Evolutionary conservation across 2,113 vertebrate species (phyloP).

Genomic region (Columba janthina): DNA sequence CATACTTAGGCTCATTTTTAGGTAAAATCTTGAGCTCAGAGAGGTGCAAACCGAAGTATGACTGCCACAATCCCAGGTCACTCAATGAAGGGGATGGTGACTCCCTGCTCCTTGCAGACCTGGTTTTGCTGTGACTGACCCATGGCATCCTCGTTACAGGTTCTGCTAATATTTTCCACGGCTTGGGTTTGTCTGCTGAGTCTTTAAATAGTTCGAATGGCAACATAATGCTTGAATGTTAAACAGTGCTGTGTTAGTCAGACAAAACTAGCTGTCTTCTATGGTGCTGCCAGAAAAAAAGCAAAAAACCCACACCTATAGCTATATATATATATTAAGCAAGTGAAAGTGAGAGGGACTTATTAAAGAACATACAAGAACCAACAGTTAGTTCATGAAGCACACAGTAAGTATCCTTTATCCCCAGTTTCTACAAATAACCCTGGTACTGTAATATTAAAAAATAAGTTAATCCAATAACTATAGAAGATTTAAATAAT

Average conservation of each 20-base stretch:
- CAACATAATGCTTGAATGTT: neutral
- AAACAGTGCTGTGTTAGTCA: neutral
- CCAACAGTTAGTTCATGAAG: neutral
- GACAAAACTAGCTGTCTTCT: neutral
- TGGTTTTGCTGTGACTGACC: neutral
- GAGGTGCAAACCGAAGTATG: neutral
- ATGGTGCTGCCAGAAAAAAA: neutral
- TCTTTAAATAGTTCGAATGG: neutral
- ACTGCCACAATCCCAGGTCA: neutral
- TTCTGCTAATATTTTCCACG: neutral
- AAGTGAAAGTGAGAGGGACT: neutral
- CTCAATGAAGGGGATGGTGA: neutral
- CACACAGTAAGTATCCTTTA: neutral
- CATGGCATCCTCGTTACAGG: neutral
- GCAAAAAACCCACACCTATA: neutral
- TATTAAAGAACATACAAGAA: neutral
- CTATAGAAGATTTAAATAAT: neutral
- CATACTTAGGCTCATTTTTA: neutral
- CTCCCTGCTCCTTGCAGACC: accelerated
- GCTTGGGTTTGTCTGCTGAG: neutral
- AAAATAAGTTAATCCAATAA: neutral
- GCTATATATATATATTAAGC: neutral
- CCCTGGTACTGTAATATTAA: neutral
- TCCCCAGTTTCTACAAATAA: neutral
- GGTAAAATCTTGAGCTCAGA: neutral